Percentiles rank a stretch among this genome's conserved stretches.
phyloP scores from a whole-genome alignment of 2,888 invertebrate genomes.

The Cremastinae sp. region DNA sequence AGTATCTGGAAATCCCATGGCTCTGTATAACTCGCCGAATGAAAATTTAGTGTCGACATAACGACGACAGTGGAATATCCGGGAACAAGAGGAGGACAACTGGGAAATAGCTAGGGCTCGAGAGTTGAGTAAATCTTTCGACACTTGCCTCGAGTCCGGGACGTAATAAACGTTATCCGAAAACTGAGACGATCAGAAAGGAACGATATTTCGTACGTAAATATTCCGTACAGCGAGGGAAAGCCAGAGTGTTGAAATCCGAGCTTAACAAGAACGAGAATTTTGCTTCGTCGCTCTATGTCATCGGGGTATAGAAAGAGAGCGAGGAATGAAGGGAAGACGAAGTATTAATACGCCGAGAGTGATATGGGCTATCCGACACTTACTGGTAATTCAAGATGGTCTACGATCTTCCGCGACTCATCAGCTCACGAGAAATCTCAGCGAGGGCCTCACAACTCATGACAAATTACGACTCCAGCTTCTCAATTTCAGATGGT shows the following conservation, averaged over 20 bases:
- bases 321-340: background rate
- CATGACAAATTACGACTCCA: too few relatives aligned
- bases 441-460: too few relatives aligned
- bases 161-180: conserved; percentile 39
- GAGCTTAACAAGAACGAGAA: conserved; percentile 71
- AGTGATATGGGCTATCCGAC: conserved; percentile 69
- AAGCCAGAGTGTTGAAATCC: conserved; percentile 47
- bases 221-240: background rate
- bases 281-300: conserved; percentile 65
- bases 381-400: conserved; percentile 69
- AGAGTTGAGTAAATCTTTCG: conserved; percentile 19
- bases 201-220: conserved; percentile 4
- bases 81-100: conserved; percentile 7
- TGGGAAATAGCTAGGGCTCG: background rate
- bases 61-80: background rate
- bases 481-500: too few relatives aligned
- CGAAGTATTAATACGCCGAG: conserved; percentile 47
- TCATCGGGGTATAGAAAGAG: too few relatives aligned
- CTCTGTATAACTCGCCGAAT: background rate
- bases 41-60: background rate
- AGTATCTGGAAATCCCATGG: background rate
- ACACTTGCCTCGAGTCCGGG: background rate
- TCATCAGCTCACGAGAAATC: conserved; percentile 1
- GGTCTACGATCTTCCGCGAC: conserved; percentile 1
- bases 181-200: conserved; percentile 27